Evolutionary conservation across 2,888 invertebrate species (phyloP).

Genomic region (Julus scandinavius): DNA sequence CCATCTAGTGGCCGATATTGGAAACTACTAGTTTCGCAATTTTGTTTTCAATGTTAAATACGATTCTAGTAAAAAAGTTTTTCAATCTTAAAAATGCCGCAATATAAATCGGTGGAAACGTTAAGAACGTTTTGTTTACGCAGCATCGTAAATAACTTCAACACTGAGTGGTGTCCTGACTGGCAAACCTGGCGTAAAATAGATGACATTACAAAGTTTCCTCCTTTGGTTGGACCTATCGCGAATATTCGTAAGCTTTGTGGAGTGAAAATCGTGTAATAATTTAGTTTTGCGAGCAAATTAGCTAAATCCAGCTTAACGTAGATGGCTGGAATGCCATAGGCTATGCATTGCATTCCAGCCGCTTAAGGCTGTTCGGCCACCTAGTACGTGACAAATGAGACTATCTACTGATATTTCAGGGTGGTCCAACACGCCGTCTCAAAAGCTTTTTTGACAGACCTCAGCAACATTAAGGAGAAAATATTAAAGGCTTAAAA

Average conservation of each 20-base stretch:
- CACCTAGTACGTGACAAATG: too few species aligned
- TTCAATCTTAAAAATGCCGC: background rate
- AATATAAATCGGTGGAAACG: background rate
- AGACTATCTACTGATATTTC: too few species aligned
- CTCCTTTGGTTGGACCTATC: background rate
- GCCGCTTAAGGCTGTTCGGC: too few species aligned
- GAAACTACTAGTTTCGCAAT: background rate
- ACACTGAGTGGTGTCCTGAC: constrained; percentile 29
- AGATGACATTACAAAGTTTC: background rate
- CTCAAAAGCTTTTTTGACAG: too few species aligned
- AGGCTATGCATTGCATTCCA: too few species aligned
- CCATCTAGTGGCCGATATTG: background rate
- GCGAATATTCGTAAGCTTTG: constrained; percentile 29
- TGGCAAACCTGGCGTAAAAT: background rate
- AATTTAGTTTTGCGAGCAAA: too few species aligned
- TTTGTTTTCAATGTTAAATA: background rate
- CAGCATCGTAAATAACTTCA: background rate
- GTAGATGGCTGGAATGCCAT: too few species aligned
- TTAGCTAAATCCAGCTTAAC: too few species aligned
- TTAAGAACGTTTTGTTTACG: constrained; percentile 3
- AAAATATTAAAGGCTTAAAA: too few species aligned
- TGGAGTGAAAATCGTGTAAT: too few species aligned
- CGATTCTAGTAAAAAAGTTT: background rate
- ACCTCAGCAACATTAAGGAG: too few species aligned
- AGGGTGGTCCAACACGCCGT: too few species aligned